Evolutionary conservation across 2,888 invertebrate species (phyloP), one percentile per base, ranked within the genome.

Genomic region (Lymantria monacha): DNA sequence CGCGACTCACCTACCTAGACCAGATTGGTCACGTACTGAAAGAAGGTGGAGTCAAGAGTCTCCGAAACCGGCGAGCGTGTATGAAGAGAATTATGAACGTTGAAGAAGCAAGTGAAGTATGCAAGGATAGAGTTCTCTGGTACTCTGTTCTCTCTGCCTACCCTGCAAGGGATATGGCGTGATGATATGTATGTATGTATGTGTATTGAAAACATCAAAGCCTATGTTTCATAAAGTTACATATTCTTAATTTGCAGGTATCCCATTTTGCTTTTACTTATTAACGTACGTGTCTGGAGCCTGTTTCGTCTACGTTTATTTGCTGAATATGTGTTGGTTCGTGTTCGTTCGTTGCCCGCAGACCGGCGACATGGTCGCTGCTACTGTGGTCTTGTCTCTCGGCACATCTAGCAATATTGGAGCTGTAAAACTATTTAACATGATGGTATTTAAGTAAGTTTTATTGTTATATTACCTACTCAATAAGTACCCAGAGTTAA

Each of bases 271-370:
- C n/a, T 59, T 53, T 48, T 70, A 72, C 54, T 3, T 73, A 0
- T 40, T 62, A 0, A 62, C 61, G 0, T 3, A 54, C 7, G 8
- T 61, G 3, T 12, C 53, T 0, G 22, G 47, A 0, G 15, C 22
- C 0, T 55, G 58, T 30, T 72, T 69, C 49, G 50, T 66, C 45
- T 74, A 70, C 57, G 66, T 69, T n/a, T 74, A 63, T 54, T 40
- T 69, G 12, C 11, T 71, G 10, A 68, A 67, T 1, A 56, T 63
- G 57, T 2, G 54, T 3, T 76, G 73, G 72, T 74, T 66, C 42
- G 62, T 76, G 33, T 68, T 66, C 51, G 50, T 57, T 46, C 55
- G 58, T 2, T 59, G 51, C 33, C 57, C 46, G 7, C 46, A 65
- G 47, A 67, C 63, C 2, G 63, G 57, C 0, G 60, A 70, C 40